phyloP scores from a whole-genome alignment of 2,888 invertebrate genomes.

The Lasioglossum calceatum region DNA sequence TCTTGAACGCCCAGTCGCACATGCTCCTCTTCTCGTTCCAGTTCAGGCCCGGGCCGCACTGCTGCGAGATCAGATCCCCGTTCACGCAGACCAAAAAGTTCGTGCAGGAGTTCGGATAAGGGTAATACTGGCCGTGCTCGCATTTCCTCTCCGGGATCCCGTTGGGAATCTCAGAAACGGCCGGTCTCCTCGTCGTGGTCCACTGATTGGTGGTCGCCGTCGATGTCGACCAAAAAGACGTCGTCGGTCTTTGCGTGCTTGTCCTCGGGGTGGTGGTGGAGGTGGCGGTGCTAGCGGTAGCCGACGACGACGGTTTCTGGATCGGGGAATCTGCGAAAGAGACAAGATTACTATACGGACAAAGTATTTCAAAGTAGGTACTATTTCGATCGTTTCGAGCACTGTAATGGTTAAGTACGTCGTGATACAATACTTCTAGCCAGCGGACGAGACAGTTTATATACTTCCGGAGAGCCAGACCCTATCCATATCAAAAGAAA shows the following conservation, averaged over 20 bases:
- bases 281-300: conserved; percentile 18
- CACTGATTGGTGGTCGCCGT: conserved; percentile 2
- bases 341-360: background rate
- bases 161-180: conserved; percentile 36
- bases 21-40: conserved; percentile 89
- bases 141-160: conserved; percentile 84
- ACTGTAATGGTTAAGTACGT: background rate
- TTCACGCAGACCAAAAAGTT: conserved; percentile 93
- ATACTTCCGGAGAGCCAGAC: background rate
- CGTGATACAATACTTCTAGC: background rate
- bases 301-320: conserved; percentile 38
- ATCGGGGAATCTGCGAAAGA: conserved; percentile 25
- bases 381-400: background rate
- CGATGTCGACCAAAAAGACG: conserved; percentile 42
- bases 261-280: conserved; percentile 40
- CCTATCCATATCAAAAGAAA: conserved; percentile 1
- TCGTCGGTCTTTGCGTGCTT: conserved; percentile 58
- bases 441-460: conserved; percentile 16
- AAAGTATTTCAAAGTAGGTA: background rate
- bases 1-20: conserved; percentile 91
- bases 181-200: conserved; percentile 57
- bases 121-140: conserved; percentile 90
- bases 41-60: conserved; percentile 91
- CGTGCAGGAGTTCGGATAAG: conserved; percentile 89
- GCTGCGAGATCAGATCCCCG: conserved; percentile 88